Base-by-base conservation (phyloP, 2,113 vertebrate genomes). In the Panthera uncia region DNA sequence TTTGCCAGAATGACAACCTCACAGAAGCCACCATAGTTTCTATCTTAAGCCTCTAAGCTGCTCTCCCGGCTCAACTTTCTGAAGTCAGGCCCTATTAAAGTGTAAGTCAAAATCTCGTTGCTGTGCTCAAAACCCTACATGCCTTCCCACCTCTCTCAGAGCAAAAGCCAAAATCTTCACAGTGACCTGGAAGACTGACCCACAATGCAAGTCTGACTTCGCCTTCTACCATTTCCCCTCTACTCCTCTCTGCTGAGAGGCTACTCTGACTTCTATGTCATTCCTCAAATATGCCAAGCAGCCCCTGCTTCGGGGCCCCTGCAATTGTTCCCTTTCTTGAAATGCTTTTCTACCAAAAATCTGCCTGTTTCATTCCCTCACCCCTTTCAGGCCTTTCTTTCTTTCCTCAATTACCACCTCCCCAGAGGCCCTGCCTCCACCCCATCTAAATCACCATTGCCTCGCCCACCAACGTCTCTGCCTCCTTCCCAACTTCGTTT, bases 241-340 rank as follows among this genome's bases (percentile, higher is more conserved):
- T 15, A 18, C 10, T 57, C 91, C 82, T 73, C 65, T 79, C 13
- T 65, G 45, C 57, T 55, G 48, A 89, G 74, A 52, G 4, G 3
- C 1, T 50, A 48, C 1, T 0, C 15, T 52, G 27, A 0, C 2
- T 12, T 89, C 38, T 71, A 14, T 41, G 5, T 78, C 33, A 7
- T 27, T 92, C 23, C 29, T 87, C 4, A 2, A 45, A 61, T 5
- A 87, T 31, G 23, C 10, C 52, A 85, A 33, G 36, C 4, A 66
- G 5, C 8, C 31, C 12, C n/a, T 29, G 23, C 55, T 25, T 52
- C 41, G 73, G 10, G 33, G 19, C 3, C 21, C 48, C 89, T 73
- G 15, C 23, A 82, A 48, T 27, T 45, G 5, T 29, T 63, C 13
- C 36, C 45, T 90, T 97, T 83, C 69, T 69, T 83, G 19, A 92